These are phyloP conservation scores for Meteorus colon DNA, from an alignment of 2,888 invertebrate species.

Conservation along the genomic window DNA sequence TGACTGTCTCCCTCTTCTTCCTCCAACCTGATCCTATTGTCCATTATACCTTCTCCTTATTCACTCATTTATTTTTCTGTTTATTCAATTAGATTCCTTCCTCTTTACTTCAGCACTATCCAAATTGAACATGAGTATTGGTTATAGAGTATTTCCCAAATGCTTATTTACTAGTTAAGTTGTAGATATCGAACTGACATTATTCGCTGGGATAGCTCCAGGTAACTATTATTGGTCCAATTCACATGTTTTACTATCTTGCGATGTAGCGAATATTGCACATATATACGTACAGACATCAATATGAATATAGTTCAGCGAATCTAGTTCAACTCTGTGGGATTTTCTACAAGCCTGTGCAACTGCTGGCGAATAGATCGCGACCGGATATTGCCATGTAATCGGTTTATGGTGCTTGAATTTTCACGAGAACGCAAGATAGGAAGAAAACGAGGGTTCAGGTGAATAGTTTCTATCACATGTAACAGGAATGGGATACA, in stretches of 20 bases:
- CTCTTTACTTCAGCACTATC: not conserved
- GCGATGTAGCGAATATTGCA: not conserved
- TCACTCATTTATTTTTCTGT: not conserved
- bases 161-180: not conserved
- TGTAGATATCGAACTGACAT: not conserved
- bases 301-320: not conserved
- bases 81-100: not conserved
- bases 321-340: slow-evolving; percentile 1
- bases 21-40: too few species aligned
- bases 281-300: not conserved
- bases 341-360: slow-evolving; percentile 11
- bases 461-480: too few species aligned
- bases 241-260: not conserved
- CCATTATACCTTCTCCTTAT: too few species aligned
- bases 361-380: slow-evolving; percentile 8
- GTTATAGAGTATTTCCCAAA: not conserved
- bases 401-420: slow-evolving; percentile 48
- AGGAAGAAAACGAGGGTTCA: not conserved
- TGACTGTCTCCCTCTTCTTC: not conserved
- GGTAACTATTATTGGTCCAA: not conserved
- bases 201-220: not conserved
- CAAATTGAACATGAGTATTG: not conserved
- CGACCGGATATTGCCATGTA: slow-evolving; percentile 50
- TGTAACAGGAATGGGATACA: not conserved
- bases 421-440: slow-evolving; percentile 19